A percentile compares a stretch with the other conserved stretches of the same genome.
Conservation (phyloP, 2,113 vertebrate genomes). For the Hymenochirus boettgeri region DNA sequence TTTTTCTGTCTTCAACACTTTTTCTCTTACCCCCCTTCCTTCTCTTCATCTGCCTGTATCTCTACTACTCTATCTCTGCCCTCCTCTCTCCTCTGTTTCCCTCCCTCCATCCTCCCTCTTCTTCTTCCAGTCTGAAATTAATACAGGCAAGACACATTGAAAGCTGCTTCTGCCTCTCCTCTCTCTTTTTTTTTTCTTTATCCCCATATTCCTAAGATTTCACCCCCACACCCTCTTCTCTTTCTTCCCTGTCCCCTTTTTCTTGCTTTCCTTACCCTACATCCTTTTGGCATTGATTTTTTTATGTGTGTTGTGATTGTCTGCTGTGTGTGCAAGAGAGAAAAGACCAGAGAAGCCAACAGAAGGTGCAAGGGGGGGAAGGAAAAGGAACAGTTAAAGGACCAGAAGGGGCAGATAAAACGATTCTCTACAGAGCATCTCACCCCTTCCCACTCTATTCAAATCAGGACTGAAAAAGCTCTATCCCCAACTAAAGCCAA, state of each 20-base stretch:
- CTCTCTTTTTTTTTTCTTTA: constrained; percentile 15
- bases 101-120: constrained; percentile 12
- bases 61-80: constrained; percentile 21
- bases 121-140: constrained; percentile 26
- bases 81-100: constrained; percentile 17
- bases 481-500: constrained; percentile 43
- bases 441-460: constrained; percentile 12
- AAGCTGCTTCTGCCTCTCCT: constrained; percentile 21
- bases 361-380: constrained; percentile 26
- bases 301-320: constrained; percentile 11
- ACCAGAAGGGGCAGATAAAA: constrained; percentile 29
- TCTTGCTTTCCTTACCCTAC: constrained; percentile 20
- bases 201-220: constrained; percentile 15
- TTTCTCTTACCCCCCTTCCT: not conserved
- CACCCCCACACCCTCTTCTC: constrained; percentile 2
- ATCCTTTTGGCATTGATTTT: constrained; percentile 30
- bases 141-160: constrained; percentile 11
- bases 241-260: constrained; percentile 11
- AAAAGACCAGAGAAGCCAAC: constrained; percentile 37
- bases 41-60: constrained; percentile 15
- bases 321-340: not conserved
- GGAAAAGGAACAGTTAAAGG: constrained; percentile 16
- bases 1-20: constrained; percentile 10
- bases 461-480: constrained; percentile 40
- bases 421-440: constrained; percentile 17